phyloP scores from a whole-genome alignment of 2,888 invertebrate genomes.

The Chrysopilus asiliformis region DNA sequence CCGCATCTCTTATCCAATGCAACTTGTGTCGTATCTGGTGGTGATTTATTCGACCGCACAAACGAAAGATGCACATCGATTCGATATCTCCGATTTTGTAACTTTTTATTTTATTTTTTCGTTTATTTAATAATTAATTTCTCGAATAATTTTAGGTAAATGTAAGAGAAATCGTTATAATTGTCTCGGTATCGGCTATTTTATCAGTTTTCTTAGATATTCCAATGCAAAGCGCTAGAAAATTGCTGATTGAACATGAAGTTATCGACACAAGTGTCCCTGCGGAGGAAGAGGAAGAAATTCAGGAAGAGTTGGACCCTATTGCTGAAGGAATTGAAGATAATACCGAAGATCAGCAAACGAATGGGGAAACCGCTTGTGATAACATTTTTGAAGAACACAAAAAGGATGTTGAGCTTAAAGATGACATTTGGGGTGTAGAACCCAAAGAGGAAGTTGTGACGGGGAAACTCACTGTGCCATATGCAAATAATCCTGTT shows the following conservation, averaged over 20 bases:
- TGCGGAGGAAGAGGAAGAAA: conserved; percentile 21
- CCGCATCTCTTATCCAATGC: conserved; percentile 51
- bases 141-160: conserved; percentile 37
- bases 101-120: conserved; percentile 19
- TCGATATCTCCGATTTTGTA: conserved; percentile 45
- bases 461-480: conserved; percentile 16
- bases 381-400: conserved; percentile 14
- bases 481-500: conserved; percentile 6
- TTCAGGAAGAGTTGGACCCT: conserved; percentile 33
- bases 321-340: conserved; percentile 11
- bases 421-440: conserved; percentile 41
- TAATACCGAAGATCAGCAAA: conserved; percentile 6
- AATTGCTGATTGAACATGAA: conserved; percentile 27
- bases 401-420: conserved; percentile 31
- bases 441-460: conserved; percentile 24
- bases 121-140: conserved; percentile 5
- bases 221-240: conserved; percentile 44
- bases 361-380: conserved; percentile 7
- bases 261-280: conserved; percentile 7
- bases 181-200: conserved; percentile 40
- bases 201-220: conserved; percentile 50
- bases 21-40: conserved; percentile 50
- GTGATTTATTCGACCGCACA: conserved; percentile 51
- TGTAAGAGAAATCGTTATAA: conserved; percentile 40
- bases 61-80: conserved; percentile 45